Percentiles rank a stretch among this genome's conserved stretches.
Evolutionary conservation across 2,797 vertebrate genomes (phyloP).

Genomic region (Clarias platycephalus): DNA sequence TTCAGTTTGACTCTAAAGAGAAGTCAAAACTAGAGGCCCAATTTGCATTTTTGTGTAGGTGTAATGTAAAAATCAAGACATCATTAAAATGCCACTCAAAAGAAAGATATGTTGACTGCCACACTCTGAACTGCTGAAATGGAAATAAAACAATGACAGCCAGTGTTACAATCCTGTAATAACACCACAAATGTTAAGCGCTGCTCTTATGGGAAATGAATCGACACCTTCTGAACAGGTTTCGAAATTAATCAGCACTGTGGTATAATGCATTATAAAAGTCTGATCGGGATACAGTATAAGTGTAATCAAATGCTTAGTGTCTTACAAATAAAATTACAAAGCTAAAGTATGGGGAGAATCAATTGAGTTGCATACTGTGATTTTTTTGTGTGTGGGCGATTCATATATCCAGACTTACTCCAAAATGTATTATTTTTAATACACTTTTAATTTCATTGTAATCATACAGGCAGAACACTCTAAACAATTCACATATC

Average conservation of each 20-base stretch:
- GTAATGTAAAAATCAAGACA: background rate
- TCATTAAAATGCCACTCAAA: background rate
- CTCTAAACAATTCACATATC: too few relatives aligned
- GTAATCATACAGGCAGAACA: too few relatives aligned
- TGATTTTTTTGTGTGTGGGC: too few relatives aligned
- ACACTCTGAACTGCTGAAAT: background rate
- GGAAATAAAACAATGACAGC: background rate
- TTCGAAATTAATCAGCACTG: background rate
- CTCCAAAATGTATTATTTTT: too few relatives aligned
- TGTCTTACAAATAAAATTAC: background rate
- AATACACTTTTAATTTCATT: too few relatives aligned
- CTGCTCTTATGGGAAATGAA: background rate
- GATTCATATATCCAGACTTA: too few relatives aligned
- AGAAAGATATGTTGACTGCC: too few relatives aligned
- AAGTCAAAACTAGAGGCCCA: background rate
- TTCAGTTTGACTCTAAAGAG: background rate
- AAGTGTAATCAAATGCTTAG: background rate
- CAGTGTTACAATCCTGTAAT: background rate
- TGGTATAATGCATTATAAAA: background rate
- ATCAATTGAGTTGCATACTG: too few relatives aligned
- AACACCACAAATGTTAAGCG: background rate
- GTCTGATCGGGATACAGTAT: too few relatives aligned
- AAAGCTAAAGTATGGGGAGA: background rate
- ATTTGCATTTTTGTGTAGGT: conserved; percentile 3
- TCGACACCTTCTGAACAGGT: background rate